phyloP scores from a whole-genome alignment of 2,113 vertebrate species.

The Cyanoramphus novaezelandiae region DNA sequence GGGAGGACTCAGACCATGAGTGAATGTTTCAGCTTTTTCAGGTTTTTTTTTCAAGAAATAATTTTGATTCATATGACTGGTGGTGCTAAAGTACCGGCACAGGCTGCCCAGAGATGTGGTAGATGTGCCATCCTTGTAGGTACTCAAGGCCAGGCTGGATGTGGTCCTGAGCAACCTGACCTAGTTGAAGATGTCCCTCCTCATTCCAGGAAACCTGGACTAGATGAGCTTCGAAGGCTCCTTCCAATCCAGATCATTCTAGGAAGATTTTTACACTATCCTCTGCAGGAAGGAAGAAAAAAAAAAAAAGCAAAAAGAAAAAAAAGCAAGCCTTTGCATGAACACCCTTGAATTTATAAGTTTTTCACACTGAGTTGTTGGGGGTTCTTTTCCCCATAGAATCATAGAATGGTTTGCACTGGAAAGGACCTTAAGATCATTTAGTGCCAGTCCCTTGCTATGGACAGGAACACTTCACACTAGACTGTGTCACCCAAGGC shows the following conservation, averaged over 20 bases:
- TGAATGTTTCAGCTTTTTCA: background rate
- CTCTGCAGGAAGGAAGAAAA: background rate
- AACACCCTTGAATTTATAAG: background rate
- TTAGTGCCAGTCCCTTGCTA: background rate
- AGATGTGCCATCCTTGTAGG: background rate
- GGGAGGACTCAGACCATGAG: background rate
- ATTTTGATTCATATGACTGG: rapidly evolving
- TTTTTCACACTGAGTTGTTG: too few species aligned
- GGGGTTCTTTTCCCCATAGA: background rate
- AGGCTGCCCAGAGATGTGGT: background rate
- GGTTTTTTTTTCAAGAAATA: background rate
- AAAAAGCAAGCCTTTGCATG: background rate
- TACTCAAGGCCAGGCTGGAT: background rate
- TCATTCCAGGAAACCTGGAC: background rate
- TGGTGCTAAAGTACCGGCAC: background rate
- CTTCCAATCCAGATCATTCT: background rate
- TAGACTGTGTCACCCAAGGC: background rate
- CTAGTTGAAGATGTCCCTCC: background rate
- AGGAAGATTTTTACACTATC: background rate
- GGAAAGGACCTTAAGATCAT: too few species aligned
- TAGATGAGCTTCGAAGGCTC: background rate
- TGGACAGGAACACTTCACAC: background rate
- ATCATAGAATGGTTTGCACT: background rate
- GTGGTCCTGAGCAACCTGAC: background rate
- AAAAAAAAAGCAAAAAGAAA: background rate